These are phyloP conservation scores for Torymus aiolomorphi DNA, from an alignment of 2,888 invertebrate genomes.

Conservation along the genomic window DNA sequence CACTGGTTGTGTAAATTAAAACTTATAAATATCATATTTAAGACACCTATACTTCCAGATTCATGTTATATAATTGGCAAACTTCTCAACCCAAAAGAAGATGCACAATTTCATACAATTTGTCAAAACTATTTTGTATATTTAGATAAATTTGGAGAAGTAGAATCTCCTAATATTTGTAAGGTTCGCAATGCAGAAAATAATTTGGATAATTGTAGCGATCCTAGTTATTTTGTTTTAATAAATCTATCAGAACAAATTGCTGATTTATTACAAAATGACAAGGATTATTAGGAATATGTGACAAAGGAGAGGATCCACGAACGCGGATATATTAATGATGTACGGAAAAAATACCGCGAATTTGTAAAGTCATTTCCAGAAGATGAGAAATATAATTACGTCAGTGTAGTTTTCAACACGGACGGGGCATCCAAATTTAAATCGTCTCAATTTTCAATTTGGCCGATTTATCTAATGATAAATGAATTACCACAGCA, in stretches of 20 bases:
- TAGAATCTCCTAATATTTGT: background rate
- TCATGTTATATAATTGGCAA: no score
- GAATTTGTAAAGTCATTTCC: conserved; percentile 28
- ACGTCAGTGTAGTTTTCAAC: conserved; percentile 26
- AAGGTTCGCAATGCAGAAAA: background rate
- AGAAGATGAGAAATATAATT: conserved; percentile 6
- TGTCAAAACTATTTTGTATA: conserved; percentile 12
- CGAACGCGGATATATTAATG: background rate
- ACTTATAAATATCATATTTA: no score
- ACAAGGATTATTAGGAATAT: conserved; percentile 20
- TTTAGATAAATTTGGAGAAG: conserved; percentile 15
- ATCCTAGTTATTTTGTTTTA: conserved; percentile 8
- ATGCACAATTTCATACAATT: conserved; percentile 9
- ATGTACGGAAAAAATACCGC: conserved; percentile 24
- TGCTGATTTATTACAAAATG: conserved; percentile 13
- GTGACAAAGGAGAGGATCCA: conserved; percentile 5
- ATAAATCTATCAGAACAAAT: conserved; percentile 30
- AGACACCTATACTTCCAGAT: no score
- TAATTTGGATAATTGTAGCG: conserved; percentile 10
- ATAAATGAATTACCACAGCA: conserved; percentile 29
- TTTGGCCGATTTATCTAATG: conserved; percentile 41
- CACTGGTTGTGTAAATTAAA: no score
- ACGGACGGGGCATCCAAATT: conserved; percentile 32
- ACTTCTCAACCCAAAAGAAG: no score
- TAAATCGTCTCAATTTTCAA: conserved; percentile 24